phyloP scores from a whole-genome alignment of 1,140 invertebrate species.

The Homarus americanus region DNA sequence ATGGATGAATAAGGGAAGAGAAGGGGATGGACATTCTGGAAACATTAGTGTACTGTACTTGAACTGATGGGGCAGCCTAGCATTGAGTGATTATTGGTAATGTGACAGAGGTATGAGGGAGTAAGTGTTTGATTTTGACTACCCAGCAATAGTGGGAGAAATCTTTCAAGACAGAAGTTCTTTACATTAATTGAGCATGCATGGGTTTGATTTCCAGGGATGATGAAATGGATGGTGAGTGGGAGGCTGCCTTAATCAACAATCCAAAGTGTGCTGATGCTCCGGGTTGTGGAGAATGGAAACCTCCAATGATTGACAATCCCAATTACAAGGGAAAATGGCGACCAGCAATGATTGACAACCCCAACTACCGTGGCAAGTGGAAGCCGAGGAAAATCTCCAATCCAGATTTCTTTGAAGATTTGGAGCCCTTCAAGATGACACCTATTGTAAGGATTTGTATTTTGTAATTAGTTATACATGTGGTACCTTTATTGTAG shows the following conservation, averaged over 20 bases:
- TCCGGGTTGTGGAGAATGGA: constrained; percentile 95
- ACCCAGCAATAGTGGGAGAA: too few species aligned
- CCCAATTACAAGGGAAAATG: constrained; percentile 93
- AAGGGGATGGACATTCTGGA: too few species aligned
- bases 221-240: constrained; percentile 98
- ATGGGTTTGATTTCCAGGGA: constrained; percentile 83
- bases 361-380: constrained; percentile 96
- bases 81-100: too few species aligned
- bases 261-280: constrained; percentile 93
- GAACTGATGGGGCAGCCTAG: too few species aligned
- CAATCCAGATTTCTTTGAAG: constrained; percentile 96
- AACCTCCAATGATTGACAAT: constrained; percentile 91
- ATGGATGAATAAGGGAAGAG: too few species aligned
- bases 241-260: constrained; percentile 95
- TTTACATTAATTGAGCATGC: too few species aligned
- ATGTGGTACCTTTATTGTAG: not conserved
- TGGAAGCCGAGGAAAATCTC: constrained; percentile 92
- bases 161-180: too few species aligned
- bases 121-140: too few species aligned
- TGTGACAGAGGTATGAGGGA: too few species aligned
- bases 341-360: constrained; percentile 92
- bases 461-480: not conserved
- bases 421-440: constrained; percentile 94
- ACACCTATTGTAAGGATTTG: constrained; percentile 90
- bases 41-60: too few species aligned